Conservation (phyloP, 2,797 vertebrate species). For the Antrozous pallidus region DNA sequence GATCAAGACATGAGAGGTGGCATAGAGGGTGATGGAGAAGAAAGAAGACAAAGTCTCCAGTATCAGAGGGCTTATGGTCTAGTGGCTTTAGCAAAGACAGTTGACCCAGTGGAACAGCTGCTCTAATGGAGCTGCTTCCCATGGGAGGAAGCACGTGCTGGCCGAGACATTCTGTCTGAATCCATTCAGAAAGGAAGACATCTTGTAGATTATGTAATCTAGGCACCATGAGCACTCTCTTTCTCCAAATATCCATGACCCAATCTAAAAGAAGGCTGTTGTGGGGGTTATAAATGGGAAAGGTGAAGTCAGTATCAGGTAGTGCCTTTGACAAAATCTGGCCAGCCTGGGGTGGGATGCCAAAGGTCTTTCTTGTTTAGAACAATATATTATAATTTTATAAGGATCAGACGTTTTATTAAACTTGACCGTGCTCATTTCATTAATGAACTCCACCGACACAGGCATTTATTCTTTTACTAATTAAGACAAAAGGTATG, state of each 20-base stretch:
- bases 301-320: neutral
- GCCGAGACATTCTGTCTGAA: neutral
- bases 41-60: neutral
- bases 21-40: neutral
- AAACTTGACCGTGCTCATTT: neutral
- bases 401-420: neutral
- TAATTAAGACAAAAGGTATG: neutral
- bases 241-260: neutral
- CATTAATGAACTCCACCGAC: neutral
- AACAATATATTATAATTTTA: neutral
- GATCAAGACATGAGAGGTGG: neutral
- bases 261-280: neutral
- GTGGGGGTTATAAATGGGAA: neutral
- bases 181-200: neutral
- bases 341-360: neutral
- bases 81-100: neutral
- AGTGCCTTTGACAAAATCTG: neutral
- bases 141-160: rapidly evolving
- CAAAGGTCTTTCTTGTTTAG: neutral
- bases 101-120: no score
- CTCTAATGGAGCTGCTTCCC: neutral
- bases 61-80: neutral
- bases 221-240: neutral
- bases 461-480: neutral
- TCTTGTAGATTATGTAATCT: neutral